Conservation (phyloP, 2,888 invertebrate genomes). For the Exocentrus adspersus region DNA sequence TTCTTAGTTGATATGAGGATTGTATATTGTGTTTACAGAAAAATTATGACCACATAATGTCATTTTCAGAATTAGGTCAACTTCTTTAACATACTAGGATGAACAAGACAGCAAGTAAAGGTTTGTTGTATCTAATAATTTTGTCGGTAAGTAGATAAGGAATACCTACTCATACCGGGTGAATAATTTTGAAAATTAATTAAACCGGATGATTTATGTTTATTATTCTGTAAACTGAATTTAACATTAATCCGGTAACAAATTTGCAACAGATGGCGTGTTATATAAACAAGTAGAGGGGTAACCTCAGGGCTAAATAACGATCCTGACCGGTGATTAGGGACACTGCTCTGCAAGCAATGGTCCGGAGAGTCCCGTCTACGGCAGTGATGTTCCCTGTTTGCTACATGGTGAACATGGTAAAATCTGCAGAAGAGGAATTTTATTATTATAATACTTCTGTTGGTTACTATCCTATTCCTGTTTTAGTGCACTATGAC, state of each 20-base stretch:
- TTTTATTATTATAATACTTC: no score
- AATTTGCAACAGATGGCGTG: conserved; percentile 41
- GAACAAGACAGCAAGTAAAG: no score
- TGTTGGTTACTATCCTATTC: no score
- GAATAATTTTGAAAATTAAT: conserved; percentile 28
- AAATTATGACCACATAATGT: no score
- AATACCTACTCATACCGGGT: no score
- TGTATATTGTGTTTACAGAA: no score
- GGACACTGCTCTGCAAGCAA: conserved; percentile 38
- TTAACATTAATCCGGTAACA: conserved; percentile 33
- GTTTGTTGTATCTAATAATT: no score
- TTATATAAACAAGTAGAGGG: conserved; percentile 40
- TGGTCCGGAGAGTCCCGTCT: conserved; percentile 34
- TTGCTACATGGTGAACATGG: conserved; percentile 5
- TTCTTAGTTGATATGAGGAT: no score
- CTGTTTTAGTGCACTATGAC: no score
- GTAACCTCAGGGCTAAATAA: conserved; percentile 40
- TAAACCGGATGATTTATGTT: conserved; percentile 34
- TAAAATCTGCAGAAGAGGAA: neutral
- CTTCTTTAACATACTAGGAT: no score
- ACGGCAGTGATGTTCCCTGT: conserved; percentile 11
- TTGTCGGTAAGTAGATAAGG: no score
- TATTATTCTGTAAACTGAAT: conserved; percentile 37
- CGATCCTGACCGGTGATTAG: conserved; percentile 41
- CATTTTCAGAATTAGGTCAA: no score